Conservation (phyloP, 2,797 vertebrate species). For the Micropoecilia bifurca region DNA sequence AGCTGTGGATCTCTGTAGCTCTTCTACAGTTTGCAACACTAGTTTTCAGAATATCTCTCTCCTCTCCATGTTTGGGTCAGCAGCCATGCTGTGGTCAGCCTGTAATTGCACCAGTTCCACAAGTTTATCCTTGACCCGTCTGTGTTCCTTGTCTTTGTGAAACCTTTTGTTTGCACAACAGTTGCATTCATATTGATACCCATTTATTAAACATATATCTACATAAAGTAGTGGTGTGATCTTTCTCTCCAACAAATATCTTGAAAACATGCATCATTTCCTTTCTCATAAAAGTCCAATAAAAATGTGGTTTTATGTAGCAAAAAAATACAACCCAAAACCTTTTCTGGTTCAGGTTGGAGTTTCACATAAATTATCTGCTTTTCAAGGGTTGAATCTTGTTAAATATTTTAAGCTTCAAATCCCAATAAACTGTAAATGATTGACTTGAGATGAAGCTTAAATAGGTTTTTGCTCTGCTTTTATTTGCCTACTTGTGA, state of each 20-base stretch:
- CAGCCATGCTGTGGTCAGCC: background rate
- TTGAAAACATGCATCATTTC: background rate
- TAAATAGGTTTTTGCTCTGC: background rate
- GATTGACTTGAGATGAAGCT: background rate
- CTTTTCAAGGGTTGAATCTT: background rate
- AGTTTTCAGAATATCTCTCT: no score
- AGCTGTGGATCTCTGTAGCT: background rate
- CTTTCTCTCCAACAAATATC: background rate
- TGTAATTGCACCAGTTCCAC: background rate
- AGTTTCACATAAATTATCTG: background rate
- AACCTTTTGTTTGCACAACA: background rate
- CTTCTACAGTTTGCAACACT: background rate
- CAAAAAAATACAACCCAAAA: background rate
- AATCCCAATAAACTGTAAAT: background rate
- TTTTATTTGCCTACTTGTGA: background rate
- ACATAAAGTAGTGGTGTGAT: no score
- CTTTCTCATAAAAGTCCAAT: background rate
- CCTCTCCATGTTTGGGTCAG: no score
- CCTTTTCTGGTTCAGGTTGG: background rate
- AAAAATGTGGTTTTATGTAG: background rate
- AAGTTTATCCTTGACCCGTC: background rate
- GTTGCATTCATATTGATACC: background rate
- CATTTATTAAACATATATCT: background rate
- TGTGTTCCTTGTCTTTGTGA: background rate
- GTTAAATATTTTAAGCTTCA: background rate